These are phyloP conservation scores for Campylomormyrus tamandua DNA, from an alignment of 2,113 vertebrate genomes.

Conservation along the genomic window DNA sequence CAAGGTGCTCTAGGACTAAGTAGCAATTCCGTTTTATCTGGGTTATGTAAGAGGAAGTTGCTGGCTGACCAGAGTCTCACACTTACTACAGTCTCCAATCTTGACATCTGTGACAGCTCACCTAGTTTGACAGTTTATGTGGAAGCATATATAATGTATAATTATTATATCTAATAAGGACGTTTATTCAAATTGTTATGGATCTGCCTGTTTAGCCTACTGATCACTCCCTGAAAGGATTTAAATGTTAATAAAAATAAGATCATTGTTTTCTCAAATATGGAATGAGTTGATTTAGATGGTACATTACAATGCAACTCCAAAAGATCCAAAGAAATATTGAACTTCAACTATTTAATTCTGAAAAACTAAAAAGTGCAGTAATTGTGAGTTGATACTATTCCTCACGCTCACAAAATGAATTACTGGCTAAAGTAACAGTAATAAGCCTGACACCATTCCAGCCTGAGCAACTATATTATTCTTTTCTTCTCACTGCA, in stretches of 20 bases:
- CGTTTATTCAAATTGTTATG: constrained; percentile 43
- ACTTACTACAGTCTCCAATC: not conserved
- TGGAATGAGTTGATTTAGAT: not conserved
- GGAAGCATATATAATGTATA: not conserved
- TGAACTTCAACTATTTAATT: not conserved
- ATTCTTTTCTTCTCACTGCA: not conserved
- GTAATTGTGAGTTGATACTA: not conserved
- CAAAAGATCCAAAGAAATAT: not conserved
- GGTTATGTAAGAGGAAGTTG: not conserved
- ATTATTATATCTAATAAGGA: constrained; percentile 11
- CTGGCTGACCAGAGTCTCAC: not conserved
- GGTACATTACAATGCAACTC: not conserved
- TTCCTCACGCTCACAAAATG: not conserved
- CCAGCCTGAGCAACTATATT: not conserved
- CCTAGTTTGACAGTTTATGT: not conserved
- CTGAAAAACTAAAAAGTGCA: not conserved
- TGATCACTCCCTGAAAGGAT: not conserved
- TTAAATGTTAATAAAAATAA: not conserved
- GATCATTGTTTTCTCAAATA: not conserved
- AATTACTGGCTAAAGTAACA: not conserved
- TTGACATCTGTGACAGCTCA: not conserved
- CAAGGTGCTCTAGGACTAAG: not conserved
- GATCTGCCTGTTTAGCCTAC: constrained; percentile 12
- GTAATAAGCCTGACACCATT: not conserved
- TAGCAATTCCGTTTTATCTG: not conserved